Base-by-base conservation (phyloP, 92 coral and sea anemone species). In the Bergia puertoricense region DNA sequence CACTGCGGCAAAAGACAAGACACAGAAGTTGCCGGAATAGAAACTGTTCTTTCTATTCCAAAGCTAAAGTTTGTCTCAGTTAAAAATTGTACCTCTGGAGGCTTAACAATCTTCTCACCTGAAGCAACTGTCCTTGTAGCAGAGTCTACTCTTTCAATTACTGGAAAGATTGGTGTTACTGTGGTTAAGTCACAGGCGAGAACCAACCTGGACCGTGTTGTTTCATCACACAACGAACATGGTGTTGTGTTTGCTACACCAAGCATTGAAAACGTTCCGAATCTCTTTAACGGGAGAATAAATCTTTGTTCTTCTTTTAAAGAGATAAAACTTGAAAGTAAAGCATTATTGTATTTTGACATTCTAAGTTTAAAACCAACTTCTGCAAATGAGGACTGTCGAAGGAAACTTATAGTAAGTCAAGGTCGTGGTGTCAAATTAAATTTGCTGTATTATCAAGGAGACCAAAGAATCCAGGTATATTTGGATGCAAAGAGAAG, bases 1-100 rank as follows among this genome's bases (percentile, higher is more conserved):
- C 46, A 93, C 82, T 91, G 96, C 85, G 96, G 96, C 2, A 80
- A 51, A 59, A 92, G 89, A 73, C 84, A 44, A 44, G 86, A 85
- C 11, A n/a, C 62, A 30, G 56, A 62, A 13, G 91, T 86, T 5
- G 83, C 96, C 30, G 94, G 92, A 38, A 85, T 93, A 42, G 94
- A 91, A 72, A 69, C 86, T 1, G 89, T 89, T 37, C 23, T 68
- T 8, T 86, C 79, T 37, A 54, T 56, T 0, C 96, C 96, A 8
- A 81, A 51, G 45, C 42, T 93, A 37, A 80, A 84, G 45, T 68
- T 6, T 66, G 50, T 93, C 50, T 38, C 77, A 0, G 88, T 93
- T 37, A 85, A 76, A 81, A 93, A 93, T 44, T 89, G 96, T 40
- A 76, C 85, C 42, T 78, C 81, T 23, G 92, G 89, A 37, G 96